These are phyloP conservation scores for Malacoctenus gilli DNA, from an alignment of 2,797 vertebrate species.

Conservation along the genomic window DNA sequence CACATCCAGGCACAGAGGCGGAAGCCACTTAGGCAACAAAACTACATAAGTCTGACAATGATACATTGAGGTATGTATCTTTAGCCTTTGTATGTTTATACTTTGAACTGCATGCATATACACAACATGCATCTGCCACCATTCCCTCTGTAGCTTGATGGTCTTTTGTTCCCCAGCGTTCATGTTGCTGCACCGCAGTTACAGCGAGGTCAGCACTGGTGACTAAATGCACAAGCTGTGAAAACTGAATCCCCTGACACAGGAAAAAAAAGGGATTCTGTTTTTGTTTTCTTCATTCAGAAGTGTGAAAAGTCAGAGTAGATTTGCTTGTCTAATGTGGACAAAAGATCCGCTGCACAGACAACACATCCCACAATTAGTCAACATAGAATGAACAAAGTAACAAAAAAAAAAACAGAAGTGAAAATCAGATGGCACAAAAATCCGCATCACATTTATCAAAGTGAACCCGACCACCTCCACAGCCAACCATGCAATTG, in stretches of 20 bases:
- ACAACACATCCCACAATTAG: too few relatives aligned
- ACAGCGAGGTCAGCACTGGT: conserved; percentile 8
- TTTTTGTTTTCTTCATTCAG: conserved; percentile 13
- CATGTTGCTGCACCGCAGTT: conserved; percentile 3
- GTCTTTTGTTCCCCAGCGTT: neutral
- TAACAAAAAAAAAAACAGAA: too few relatives aligned
- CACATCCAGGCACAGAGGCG: neutral
- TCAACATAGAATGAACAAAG: too few relatives aligned
- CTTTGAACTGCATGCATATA: neutral
- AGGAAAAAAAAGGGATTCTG: conserved; percentile 1
- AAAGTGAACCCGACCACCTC: too few relatives aligned
- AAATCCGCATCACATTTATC: too few relatives aligned
- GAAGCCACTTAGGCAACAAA: neutral
- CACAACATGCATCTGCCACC: neutral
- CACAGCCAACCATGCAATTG: too few relatives aligned
- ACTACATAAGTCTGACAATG: conserved; percentile 7
- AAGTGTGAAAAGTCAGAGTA: too few relatives aligned
- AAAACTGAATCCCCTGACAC: conserved; percentile 10
- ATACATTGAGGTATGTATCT: neutral
- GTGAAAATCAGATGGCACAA: too few relatives aligned
- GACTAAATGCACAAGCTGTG: neutral
- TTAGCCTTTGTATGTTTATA: neutral
- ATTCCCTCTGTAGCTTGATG: neutral
- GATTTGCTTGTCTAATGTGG: too few relatives aligned
- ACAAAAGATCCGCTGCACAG: too few relatives aligned